These are phyloP conservation scores for Meteorus colon DNA, from an alignment of 2,888 invertebrate genomes.

Conservation along the genomic window DNA sequence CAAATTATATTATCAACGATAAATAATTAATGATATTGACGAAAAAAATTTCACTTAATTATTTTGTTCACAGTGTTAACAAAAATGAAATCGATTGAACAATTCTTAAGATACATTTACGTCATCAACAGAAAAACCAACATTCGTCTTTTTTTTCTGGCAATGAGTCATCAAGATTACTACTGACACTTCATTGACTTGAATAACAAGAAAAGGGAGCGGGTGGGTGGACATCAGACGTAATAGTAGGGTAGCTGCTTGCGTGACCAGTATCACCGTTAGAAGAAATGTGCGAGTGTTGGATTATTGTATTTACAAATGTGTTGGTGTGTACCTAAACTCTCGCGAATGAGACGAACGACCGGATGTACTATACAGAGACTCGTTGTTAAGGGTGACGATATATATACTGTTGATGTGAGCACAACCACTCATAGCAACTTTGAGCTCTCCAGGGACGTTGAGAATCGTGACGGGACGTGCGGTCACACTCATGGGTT, in stretches of 20 bases:
- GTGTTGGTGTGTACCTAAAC: background rate
- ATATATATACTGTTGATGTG: conserved; percentile 1
- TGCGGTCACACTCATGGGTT: conserved; percentile 4
- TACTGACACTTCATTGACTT: conserved; percentile 24
- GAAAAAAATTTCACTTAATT: no score
- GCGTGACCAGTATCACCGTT: conserved; percentile 17
- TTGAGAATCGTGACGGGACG: conserved; percentile 5
- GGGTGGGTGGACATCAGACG: conserved; percentile 20
- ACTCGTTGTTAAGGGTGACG: background rate
- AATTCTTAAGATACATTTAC: background rate
- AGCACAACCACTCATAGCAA: background rate
- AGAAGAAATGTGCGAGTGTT: conserved; percentile 1
- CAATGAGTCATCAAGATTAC: background rate
- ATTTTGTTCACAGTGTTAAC: no score
- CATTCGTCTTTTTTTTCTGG: background rate
- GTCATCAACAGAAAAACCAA: background rate
- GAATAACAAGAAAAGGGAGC: conserved; percentile 17
- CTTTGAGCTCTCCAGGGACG: conserved; percentile 17
- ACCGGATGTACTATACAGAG: conserved; percentile 13
- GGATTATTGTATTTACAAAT: background rate
- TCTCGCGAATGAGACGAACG: conserved; percentile 23
- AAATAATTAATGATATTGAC: no score
- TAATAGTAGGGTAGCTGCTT: conserved; percentile 8
- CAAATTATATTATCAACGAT: background rate
- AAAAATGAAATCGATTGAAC: no score